Conservation (phyloP, 1,140 invertebrate species). For the Muscidifurax raptorellus region DNA sequence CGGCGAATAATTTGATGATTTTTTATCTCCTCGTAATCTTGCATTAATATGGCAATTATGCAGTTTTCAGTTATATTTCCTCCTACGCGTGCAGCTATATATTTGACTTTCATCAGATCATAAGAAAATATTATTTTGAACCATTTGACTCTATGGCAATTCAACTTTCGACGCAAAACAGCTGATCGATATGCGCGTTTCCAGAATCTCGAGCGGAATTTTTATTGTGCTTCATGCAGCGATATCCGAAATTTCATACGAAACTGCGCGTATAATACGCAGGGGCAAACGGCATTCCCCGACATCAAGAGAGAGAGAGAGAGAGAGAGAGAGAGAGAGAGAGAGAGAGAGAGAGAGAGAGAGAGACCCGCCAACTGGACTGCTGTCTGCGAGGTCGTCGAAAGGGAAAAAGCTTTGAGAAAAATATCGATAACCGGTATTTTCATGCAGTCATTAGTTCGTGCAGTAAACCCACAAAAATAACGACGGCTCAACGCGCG, state of each 20-base stretch:
- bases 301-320: neutral
- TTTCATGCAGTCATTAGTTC: neutral
- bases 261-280: neutral
- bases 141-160: too few relatives aligned
- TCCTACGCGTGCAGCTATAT: too few relatives aligned
- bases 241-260: neutral
- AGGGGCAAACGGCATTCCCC: neutral
- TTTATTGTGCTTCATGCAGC: neutral
- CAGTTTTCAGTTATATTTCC: too few relatives aligned
- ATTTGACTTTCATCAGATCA: too few relatives aligned
- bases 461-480: conserved; percentile 45
- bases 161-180: too few relatives aligned
- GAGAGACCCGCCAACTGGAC: neutral
- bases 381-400: conserved; percentile 39
- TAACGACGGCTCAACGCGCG: conserved; percentile 5
- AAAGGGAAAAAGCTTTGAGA: conserved; percentile 47
- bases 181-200: too few relatives aligned
- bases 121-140: too few relatives aligned
- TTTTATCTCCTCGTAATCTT: too few relatives aligned
- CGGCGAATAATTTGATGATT: too few relatives aligned
- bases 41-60: too few relatives aligned
- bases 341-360: neutral
- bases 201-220: neutral
- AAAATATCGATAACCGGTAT: conserved; percentile 49
- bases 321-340: neutral